These are phyloP conservation scores for Arctopsyche grandis DNA, from an alignment of 1,140 invertebrate species.

Conservation along the genomic window DNA sequence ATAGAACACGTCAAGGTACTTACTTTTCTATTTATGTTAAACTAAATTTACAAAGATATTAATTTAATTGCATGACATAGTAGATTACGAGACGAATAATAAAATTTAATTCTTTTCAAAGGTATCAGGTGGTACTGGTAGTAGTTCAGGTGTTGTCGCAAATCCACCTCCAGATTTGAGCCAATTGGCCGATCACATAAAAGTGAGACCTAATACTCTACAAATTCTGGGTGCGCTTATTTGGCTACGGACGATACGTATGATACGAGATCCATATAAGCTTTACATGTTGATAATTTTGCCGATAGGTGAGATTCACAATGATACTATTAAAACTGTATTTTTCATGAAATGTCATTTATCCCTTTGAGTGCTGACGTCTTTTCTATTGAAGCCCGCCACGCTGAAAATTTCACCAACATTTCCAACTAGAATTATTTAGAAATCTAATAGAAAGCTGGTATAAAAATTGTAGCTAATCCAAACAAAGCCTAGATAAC, in stretches of 20 bases:
- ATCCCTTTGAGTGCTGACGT: too few species aligned
- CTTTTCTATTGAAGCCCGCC: too few species aligned
- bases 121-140: conserved; percentile 50
- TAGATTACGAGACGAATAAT: not conserved
- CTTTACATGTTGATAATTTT: conserved; percentile 71
- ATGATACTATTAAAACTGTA: conserved; percentile 1
- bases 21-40: not conserved
- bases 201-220: conserved; percentile 60
- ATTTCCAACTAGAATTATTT: too few species aligned
- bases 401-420: too few species aligned
- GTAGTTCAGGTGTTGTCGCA: conserved; percentile 48
- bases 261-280: conserved; percentile 70
- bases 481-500: too few species aligned
- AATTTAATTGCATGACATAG: not conserved
- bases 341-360: too few species aligned
- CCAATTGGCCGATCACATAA: conserved; percentile 59
- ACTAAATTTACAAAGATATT: not conserved
- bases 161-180: conserved; percentile 60
- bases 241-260: conserved; percentile 66
- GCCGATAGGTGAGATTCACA: conserved; percentile 65
- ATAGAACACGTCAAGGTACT: conserved; percentile 65
- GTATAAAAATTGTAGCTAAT: too few species aligned
- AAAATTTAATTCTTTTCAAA: not conserved
- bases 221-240: conserved; percentile 66
- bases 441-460: too few species aligned